These are phyloP conservation scores for Aplochiton taeniatus DNA, from an alignment of 2,797 vertebrate species.

Conservation along the genomic window DNA sequence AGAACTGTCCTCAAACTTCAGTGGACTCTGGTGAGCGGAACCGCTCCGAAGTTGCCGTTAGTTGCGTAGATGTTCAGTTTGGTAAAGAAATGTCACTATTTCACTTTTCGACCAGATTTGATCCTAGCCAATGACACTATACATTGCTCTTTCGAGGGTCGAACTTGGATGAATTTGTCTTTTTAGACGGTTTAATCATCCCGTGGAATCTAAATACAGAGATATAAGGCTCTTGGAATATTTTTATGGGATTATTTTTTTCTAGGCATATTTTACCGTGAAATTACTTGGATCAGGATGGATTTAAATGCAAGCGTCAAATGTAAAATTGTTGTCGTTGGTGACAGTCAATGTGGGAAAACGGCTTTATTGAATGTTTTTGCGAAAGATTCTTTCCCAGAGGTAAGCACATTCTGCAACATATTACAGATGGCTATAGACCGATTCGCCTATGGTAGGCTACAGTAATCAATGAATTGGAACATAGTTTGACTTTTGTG, in stretches of 20 bases:
- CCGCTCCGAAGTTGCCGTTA: neutral
- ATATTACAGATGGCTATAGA: neutral
- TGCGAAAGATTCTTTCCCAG: slow-evolving; percentile 87
- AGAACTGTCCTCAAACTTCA: neutral
- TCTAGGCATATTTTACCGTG: too few relatives aligned
- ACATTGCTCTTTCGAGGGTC: too few relatives aligned
- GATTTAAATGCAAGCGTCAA: slow-evolving; percentile 85
- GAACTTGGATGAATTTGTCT: too few relatives aligned
- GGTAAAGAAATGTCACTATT: too few relatives aligned
- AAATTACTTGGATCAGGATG: slow-evolving; percentile 63
- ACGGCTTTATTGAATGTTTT: slow-evolving; percentile 86
- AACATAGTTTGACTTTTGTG: slow-evolving; percentile 9
- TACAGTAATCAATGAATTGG: neutral
- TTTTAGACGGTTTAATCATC: too few relatives aligned
- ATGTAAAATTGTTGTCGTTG: slow-evolving; percentile 90
- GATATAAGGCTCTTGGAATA: too few relatives aligned
- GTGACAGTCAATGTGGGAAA: slow-evolving; percentile 88
- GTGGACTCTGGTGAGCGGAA: neutral
- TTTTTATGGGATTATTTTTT: too few relatives aligned
- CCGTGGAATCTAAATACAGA: too few relatives aligned
- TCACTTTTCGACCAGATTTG: too few relatives aligned
- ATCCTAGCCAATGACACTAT: too few relatives aligned
- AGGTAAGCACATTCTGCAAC: slow-evolving; percentile 71
- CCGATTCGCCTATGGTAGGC: neutral
- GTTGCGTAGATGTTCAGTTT: too few relatives aligned